Evolutionary conservation across 1,140 invertebrate species (phyloP).

Genomic region (Ceratosolen fusciceps): DNA sequence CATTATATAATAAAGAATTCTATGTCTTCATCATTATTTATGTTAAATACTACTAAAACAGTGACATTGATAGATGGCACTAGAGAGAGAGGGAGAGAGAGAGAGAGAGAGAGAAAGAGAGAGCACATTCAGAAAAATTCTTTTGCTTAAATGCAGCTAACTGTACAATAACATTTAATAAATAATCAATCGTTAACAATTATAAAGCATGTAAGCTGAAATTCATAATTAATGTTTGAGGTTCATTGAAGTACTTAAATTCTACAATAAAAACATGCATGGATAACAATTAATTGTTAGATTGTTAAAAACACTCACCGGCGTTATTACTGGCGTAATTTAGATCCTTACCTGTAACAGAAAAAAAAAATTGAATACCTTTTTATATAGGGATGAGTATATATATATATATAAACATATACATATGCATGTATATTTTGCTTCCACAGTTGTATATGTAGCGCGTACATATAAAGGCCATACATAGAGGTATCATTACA

Average conservation of each 20-base stretch:
- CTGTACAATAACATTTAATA: too few species aligned
- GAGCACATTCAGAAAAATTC: too few species aligned
- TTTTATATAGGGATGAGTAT: neutral
- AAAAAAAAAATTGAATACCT: conserved; percentile 29
- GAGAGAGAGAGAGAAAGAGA: too few species aligned
- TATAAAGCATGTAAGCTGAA: too few species aligned
- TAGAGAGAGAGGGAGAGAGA: too few species aligned
- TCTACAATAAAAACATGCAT: neutral
- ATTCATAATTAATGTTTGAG: neutral
- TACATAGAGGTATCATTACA: conserved; percentile 10
- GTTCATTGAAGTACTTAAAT: neutral
- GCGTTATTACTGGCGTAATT: conserved; percentile 69
- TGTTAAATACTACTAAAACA: too few species aligned
- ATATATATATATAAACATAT: neutral
- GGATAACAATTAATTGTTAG: conserved; percentile 56
- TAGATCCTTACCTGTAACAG: conserved; percentile 71
- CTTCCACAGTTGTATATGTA: too few species aligned
- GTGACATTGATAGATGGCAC: too few species aligned
- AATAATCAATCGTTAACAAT: too few species aligned
- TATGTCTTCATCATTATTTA: too few species aligned
- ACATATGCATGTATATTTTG: neutral
- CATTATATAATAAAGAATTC: too few species aligned
- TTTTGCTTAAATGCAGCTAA: too few species aligned
- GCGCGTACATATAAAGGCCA: neutral
- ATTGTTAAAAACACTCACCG: conserved; percentile 67